These are phyloP conservation scores for Hemibagrus guttatus DNA, from an alignment of 2,797 vertebrate species.

Conservation along the genomic window DNA sequence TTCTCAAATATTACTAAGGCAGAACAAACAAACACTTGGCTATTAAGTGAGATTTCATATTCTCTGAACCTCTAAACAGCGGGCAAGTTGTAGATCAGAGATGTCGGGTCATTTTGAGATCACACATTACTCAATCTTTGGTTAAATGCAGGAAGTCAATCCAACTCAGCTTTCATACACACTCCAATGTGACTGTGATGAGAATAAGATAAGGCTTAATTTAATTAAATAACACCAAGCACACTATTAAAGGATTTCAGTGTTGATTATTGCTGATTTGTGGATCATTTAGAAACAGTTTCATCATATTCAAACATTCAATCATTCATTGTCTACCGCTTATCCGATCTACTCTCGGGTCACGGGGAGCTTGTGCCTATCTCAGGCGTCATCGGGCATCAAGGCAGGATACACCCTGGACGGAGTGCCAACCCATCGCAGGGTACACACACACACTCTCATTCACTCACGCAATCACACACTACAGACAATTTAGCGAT, in stretches of 20 bases:
- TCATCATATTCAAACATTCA: not conserved
- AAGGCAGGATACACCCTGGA: too few relatives aligned
- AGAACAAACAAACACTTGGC: not conserved
- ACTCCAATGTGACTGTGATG: not conserved
- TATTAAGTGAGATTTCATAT: not conserved
- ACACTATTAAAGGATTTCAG: not conserved
- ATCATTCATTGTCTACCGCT: too few relatives aligned
- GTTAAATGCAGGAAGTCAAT: not conserved
- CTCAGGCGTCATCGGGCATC: too few relatives aligned
- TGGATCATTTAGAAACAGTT: not conserved
- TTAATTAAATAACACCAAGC: not conserved
- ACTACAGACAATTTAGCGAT: too few relatives aligned
- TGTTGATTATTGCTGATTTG: not conserved
- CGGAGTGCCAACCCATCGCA: too few relatives aligned
- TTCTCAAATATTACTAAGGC: not conserved
- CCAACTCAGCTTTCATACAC: not conserved
- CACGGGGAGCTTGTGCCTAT: too few relatives aligned
- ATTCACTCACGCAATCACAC: too few relatives aligned
- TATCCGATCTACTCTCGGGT: too few relatives aligned
- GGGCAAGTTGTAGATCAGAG: not conserved
- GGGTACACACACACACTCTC: too few relatives aligned
- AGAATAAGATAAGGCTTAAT: not conserved
- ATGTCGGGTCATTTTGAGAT: not conserved
- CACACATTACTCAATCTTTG: not conserved
- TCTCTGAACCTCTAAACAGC: not conserved